Conservation (phyloP, 2,888 invertebrate species). For the Holacanthella duospinosa region DNA sequence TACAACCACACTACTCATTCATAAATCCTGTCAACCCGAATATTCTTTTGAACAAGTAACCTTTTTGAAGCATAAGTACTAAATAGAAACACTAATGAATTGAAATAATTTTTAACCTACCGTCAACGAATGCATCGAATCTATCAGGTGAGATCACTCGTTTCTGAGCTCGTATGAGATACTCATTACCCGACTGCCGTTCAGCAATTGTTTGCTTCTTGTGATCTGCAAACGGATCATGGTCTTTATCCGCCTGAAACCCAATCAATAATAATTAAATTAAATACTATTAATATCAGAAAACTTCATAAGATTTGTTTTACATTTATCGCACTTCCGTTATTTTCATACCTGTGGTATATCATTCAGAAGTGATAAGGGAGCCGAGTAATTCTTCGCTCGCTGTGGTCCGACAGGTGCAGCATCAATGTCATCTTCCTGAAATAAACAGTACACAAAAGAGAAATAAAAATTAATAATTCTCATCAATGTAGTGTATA, state of each 20-base stretch:
- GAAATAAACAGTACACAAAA: slow-evolving; percentile 20
- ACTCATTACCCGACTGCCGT: slow-evolving; percentile 76
- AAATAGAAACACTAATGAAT: not conserved
- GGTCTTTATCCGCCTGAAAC: slow-evolving; percentile 71
- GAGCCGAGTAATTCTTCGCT: slow-evolving; percentile 71
- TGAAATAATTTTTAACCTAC: slow-evolving; percentile 50
- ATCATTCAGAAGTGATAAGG: slow-evolving; percentile 78
- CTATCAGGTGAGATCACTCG: slow-evolving; percentile 94
- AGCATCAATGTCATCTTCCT: slow-evolving; percentile 61
- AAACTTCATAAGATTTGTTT: not conserved
- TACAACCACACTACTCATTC: slow-evolving; percentile 11
- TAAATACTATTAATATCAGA: not conserved
- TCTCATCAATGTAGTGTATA: no score
- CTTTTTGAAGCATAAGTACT: no score
- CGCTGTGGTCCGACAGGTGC: slow-evolving; percentile 42
- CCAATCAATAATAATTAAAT: slow-evolving; percentile 2
- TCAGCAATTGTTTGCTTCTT: slow-evolving; percentile 86
- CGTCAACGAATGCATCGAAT: slow-evolving; percentile 95
- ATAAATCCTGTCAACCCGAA: slow-evolving; percentile 5
- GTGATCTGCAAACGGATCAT: slow-evolving; percentile 88
- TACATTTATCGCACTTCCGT: not conserved
- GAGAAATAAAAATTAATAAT: not conserved
- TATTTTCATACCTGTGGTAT: slow-evolving; percentile 62
- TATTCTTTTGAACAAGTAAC: no score
- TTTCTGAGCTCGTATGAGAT: slow-evolving; percentile 60